Evolutionary conservation across 2,113 vertebrate species (phyloP), one percentile per base, ranked within the genome.

Genomic region (Eleginops maclovinus): DNA sequence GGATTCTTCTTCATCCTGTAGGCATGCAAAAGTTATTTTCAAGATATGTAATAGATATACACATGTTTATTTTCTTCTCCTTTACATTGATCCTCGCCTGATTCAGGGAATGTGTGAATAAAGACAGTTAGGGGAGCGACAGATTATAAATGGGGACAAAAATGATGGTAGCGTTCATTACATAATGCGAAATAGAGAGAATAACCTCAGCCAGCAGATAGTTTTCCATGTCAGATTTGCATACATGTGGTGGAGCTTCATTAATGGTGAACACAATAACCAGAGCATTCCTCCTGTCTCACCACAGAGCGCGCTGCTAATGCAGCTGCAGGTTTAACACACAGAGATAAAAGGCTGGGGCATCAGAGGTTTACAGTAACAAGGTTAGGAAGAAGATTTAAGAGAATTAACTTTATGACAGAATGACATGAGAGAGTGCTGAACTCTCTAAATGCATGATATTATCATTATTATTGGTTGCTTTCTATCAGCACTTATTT

Each of bases 221-320:
- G 74, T 80, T 69, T 78, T 85, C 50, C 31, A 19, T 73, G 61
- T 70, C 69, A 86, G 28, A 72, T 84, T 83, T 81, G 24, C 64
- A 79, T 84, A 41, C 81, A 72, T 55, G 44, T 13, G 15, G 21
- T 66, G 10, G 13, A 40, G 21, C 41, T 26, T 46, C 61, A 53
- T 75, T 77, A 82, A 53, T 49, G 5, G 28, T 31, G 28, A 28
- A 50, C 61, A 77, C 36, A 62, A 17, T 24, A 69, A 53, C 1
- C 4, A 3, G 1, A 12, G 56, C 9, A 9, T 67, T 74, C 24
- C 10, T 8, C 9, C 28, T 0, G 53, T 56, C 41, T 54, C 64
- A 68, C 3, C 16, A 16, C 28, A 24, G 77, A 4, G 9, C 40
- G 71, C 43, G 28, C 50, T 44, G 70, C 46, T 54, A 49, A 63